Percentiles rank a stretch among this genome's conserved stretches.
These are phyloP conservation scores for Zapornia atra DNA, from an alignment of 2,113 vertebrate genomes.

Conservation along the genomic window DNA sequence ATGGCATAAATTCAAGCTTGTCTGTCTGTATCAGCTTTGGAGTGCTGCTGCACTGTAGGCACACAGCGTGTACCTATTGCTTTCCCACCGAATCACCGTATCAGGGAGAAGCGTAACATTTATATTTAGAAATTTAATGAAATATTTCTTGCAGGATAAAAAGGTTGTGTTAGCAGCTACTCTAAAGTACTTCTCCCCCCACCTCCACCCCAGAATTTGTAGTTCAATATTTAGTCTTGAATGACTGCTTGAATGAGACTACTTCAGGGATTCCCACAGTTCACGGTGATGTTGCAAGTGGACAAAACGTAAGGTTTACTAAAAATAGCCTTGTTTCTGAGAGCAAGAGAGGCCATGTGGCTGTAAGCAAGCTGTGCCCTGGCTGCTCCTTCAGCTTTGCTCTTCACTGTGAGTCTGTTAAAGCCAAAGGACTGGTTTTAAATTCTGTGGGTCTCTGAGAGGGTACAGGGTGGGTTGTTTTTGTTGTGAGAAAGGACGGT, in stretches of 20 bases:
- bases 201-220: accelerated
- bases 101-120: background rate
- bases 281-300: background rate
- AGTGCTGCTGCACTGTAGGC: background rate
- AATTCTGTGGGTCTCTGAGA: background rate
- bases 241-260: background rate
- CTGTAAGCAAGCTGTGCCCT: background rate
- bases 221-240: background rate
- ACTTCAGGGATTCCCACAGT: background rate
- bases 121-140: background rate
- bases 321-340: background rate
- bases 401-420: background rate
- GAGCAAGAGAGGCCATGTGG: background rate
- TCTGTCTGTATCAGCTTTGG: background rate
- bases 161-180: background rate
- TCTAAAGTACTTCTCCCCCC: background rate
- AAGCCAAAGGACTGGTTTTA: background rate
- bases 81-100: background rate
- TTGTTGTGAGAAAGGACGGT: background rate
- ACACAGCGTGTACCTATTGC: background rate
- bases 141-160: background rate
- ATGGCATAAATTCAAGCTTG: background rate
- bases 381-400: background rate
- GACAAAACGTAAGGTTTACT: background rate
- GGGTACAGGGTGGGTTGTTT: background rate